phyloP scores from a whole-genome alignment of 2,888 invertebrate genomes.

The Acleris laterana region DNA sequence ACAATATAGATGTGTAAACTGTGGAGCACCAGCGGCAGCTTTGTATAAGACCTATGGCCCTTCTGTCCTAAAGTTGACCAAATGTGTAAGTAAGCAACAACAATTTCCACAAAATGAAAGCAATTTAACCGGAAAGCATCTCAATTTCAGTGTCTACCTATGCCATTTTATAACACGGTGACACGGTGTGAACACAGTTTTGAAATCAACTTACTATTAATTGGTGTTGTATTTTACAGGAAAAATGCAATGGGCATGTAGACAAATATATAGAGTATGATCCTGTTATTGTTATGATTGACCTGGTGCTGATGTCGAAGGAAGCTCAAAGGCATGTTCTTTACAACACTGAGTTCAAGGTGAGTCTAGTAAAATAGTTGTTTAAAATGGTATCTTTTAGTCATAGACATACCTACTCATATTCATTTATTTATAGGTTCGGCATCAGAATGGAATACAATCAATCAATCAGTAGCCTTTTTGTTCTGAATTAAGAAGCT shows the following conservation, averaged over 20 bases:
- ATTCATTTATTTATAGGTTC: too few relatives aligned
- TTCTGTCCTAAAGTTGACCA: conserved; percentile 88
- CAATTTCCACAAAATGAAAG: too few relatives aligned
- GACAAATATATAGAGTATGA: conserved; percentile 97
- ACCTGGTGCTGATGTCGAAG: conserved; percentile 91
- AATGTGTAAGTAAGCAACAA: conserved; percentile 86
- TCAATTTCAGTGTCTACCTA: too few relatives aligned
- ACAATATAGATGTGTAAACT: conserved; percentile 86
- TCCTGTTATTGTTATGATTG: conserved; percentile 93
- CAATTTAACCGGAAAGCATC: too few relatives aligned
- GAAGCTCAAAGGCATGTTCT: conserved; percentile 94
- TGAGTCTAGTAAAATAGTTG: conserved; percentile 64
- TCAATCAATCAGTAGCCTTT: too few relatives aligned
- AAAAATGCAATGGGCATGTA: conserved; percentile 88
- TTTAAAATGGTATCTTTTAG: too few relatives aligned
- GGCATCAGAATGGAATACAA: too few relatives aligned
- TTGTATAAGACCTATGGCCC: conserved; percentile 89
- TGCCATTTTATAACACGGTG: too few relatives aligned
- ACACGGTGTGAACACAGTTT: too few relatives aligned
- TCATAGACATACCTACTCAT: too few relatives aligned
- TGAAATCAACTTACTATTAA: not conserved
- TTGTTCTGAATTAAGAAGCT: too few relatives aligned
- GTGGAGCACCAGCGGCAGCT: conserved; percentile 85
- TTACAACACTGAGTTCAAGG: conserved; percentile 91
- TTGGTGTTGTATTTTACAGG: conserved; percentile 77